phyloP scores from a whole-genome alignment of 1,140 invertebrate genomes.

The Notospermus geniculatus region DNA sequence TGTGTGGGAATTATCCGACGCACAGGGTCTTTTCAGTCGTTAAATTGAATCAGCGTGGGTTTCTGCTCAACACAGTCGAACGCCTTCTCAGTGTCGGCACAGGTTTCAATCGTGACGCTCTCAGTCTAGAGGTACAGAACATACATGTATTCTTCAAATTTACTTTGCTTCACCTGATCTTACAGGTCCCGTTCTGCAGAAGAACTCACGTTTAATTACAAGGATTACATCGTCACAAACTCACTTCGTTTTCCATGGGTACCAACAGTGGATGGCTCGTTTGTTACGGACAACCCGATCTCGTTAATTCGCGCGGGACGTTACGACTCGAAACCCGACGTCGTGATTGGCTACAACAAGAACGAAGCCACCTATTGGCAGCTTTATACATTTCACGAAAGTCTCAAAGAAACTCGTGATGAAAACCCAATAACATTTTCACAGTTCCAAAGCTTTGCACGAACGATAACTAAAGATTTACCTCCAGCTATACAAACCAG shows the following conservation, averaged over 20 bases:
- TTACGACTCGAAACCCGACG: constrained; percentile 83
- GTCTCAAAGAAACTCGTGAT: constrained; percentile 71
- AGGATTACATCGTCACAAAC: constrained; percentile 70
- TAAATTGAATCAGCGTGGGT: too few relatives aligned
- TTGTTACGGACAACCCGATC: constrained; percentile 75
- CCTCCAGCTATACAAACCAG: constrained; percentile 70
- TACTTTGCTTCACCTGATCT: too few relatives aligned
- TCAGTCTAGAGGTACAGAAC: too few relatives aligned
- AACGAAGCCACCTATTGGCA: constrained; percentile 91
- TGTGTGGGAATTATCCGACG: too few relatives aligned
- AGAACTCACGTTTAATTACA: constrained; percentile 53
- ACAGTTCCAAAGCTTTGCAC: constrained; percentile 20
- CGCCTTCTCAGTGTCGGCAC: too few relatives aligned
- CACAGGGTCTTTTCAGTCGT: too few relatives aligned
- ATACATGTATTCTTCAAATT: too few relatives aligned
- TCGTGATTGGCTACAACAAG: constrained; percentile 85
- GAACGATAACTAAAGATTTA: constrained; percentile 62
- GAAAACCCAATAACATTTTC: constrained; percentile 8
- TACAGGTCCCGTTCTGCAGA: constrained; percentile 72
- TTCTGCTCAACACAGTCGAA: too few relatives aligned
- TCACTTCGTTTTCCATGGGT: constrained; percentile 80
- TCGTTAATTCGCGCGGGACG: constrained; percentile 73
- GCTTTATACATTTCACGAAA: constrained; percentile 68
- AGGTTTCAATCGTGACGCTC: too few relatives aligned
- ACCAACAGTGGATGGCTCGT: constrained; percentile 84